Percentiles rank a stretch among this genome's conserved stretches.
These are phyloP conservation scores for Venustoraphidia nigricollis DNA, from an alignment of 2,888 invertebrate genomes.

Conservation along the genomic window DNA sequence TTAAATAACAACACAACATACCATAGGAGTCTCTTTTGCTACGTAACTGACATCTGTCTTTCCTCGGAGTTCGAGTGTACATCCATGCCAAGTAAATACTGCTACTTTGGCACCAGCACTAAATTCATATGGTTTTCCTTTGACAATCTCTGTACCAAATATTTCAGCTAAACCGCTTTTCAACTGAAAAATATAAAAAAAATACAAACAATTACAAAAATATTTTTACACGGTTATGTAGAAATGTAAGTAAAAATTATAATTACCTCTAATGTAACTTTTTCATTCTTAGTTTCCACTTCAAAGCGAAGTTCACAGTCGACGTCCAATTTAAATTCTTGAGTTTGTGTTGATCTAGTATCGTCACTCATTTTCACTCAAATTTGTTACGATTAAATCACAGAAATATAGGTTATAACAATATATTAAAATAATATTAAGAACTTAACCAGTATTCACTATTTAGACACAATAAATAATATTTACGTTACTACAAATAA, in stretches of 20 bases:
- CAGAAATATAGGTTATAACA: no score
- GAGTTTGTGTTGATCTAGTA: slow-evolving; percentile 19
- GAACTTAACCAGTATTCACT: no score
- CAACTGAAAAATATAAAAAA: slow-evolving; percentile 37
- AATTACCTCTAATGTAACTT: slow-evolving; percentile 58
- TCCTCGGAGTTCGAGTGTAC: slow-evolving; percentile 70
- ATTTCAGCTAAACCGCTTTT: slow-evolving; percentile 86
- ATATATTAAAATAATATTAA: no score
- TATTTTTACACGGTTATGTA: not conserved
- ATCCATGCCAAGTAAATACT: slow-evolving; percentile 92
- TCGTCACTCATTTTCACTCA: slow-evolving; percentile 21
- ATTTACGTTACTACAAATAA: no score
- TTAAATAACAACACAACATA: slow-evolving; percentile 16
- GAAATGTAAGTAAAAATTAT: not conserved
- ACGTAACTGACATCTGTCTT: slow-evolving; percentile 87
- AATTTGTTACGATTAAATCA: not conserved
- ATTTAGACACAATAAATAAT: no score
- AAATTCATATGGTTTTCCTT: slow-evolving; percentile 84
- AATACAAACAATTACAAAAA: not conserved
- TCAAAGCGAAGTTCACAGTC: slow-evolving; percentile 91
- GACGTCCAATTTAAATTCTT: slow-evolving; percentile 70
- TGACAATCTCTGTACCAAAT: slow-evolving; percentile 91
- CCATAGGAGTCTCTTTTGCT: slow-evolving; percentile 94
- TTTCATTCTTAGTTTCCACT: slow-evolving; percentile 75
- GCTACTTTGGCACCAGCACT: slow-evolving; percentile 84